Conservation (phyloP, 1,140 invertebrate genomes). For the Stegodyphus dumicola region DNA sequence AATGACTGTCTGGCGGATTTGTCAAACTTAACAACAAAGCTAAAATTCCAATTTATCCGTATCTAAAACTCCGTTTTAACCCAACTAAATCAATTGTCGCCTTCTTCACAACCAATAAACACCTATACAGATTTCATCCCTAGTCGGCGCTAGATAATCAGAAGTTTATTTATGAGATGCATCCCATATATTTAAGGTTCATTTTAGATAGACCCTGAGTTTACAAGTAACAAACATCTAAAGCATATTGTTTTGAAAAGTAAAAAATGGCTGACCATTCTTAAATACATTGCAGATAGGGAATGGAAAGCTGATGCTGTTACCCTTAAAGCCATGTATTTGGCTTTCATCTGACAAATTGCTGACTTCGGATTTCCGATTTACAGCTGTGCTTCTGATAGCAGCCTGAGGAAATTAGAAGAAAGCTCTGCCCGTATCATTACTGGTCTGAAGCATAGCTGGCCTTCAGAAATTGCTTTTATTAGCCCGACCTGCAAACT, state of each 20-base stretch:
- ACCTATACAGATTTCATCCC: background rate
- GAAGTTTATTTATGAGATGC: background rate
- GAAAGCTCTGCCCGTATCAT: background rate
- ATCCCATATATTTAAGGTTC: background rate
- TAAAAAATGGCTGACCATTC: slow-evolving; percentile 9
- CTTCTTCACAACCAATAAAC: slow-evolving; percentile 16
- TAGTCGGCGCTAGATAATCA: background rate
- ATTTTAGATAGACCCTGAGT: background rate
- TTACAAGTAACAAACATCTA: slow-evolving; percentile 6
- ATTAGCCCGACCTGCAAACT: background rate
- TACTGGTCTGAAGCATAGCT: background rate
- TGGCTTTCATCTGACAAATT: background rate
- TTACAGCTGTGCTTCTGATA: slow-evolving; percentile 6
- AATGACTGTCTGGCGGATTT: background rate
- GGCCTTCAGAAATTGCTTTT: background rate
- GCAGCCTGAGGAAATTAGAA: background rate
- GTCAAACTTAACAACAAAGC: background rate
- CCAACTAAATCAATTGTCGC: background rate
- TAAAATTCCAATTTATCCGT: too few species aligned
- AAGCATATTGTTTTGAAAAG: slow-evolving; percentile 12
- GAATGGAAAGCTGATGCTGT: slow-evolving; percentile 1
- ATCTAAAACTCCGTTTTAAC: slow-evolving; percentile 28
- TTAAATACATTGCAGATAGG: slow-evolving; percentile 12
- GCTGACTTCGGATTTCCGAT: background rate
- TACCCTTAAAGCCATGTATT: slow-evolving; percentile 17